Percentiles rank a stretch among this genome's conserved stretches.
These are phyloP conservation scores for Sericinus montela DNA, from an alignment of 2,888 invertebrate genomes.

Conservation along the genomic window DNA sequence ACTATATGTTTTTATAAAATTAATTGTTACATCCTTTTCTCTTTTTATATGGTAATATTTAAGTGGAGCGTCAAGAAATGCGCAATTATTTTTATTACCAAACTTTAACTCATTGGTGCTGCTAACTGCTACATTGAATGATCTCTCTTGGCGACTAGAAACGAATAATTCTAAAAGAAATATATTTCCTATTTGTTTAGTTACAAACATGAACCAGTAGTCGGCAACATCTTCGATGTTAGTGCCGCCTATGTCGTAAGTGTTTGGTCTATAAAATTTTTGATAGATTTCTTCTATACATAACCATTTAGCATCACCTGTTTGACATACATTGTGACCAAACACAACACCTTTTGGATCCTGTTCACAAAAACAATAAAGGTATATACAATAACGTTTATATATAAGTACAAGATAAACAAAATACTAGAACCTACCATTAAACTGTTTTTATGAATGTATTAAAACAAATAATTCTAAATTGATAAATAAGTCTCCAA, in stretches of 20 bases:
- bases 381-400: too few species aligned
- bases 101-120: slow-evolving; percentile 37
- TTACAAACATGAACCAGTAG: slow-evolving; percentile 56
- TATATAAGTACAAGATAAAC: neutral
- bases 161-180: slow-evolving; percentile 60
- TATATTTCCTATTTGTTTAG: slow-evolving; percentile 46
- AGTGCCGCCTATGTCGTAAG: slow-evolving; percentile 65
- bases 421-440: neutral
- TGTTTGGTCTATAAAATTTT: slow-evolving; percentile 55
- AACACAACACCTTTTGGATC: slow-evolving; percentile 39
- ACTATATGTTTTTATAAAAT: slow-evolving; percentile 53
- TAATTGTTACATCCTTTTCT: slow-evolving; percentile 26
- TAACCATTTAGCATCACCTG: slow-evolving; percentile 54
- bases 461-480: too few species aligned
- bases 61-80: slow-evolving; percentile 38
- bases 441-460: neutral
- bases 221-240: slow-evolving; percentile 51
- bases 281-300: slow-evolving; percentile 50
- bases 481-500: too few species aligned
- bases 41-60: slow-evolving; percentile 40
- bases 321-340: slow-evolving; percentile 47
- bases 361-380: slow-evolving; percentile 30
- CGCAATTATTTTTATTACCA: slow-evolving; percentile 41
- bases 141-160: slow-evolving; percentile 42
- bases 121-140: slow-evolving; percentile 44